Percentiles rank a stretch among this genome's conserved stretches.
These are phyloP conservation scores for Potamilus streckersoni DNA, from an alignment of 1,140 invertebrate genomes.

Conservation along the genomic window DNA sequence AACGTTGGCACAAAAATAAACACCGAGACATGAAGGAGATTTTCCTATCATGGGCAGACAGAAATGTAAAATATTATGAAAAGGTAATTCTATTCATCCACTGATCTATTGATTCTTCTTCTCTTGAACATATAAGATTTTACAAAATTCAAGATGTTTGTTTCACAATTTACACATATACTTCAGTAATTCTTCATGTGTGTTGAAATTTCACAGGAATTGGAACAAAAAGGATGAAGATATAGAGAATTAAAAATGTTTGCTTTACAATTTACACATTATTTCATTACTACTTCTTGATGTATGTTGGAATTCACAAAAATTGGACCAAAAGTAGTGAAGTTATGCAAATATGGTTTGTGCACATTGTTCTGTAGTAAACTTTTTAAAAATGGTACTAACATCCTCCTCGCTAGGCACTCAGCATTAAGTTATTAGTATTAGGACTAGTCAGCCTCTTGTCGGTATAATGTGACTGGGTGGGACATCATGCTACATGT, in stretches of 20 bases:
- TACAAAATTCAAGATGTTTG: constrained; percentile 1
- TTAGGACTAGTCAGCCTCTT: no score
- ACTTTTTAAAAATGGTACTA: no score
- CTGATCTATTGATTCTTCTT: background rate
- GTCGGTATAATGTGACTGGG: no score
- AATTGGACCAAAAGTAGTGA: background rate
- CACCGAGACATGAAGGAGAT: constrained; percentile 77
- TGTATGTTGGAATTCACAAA: constrained; percentile 1
- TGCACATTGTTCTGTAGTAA: background rate
- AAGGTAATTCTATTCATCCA: constrained; percentile 62
- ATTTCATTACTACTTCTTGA: background rate
- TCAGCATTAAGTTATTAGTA: no score
- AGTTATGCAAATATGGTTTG: background rate
- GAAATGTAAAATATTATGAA: constrained; percentile 79
- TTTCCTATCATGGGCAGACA: constrained; percentile 76
- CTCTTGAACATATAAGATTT: background rate
- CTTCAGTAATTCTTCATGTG: background rate
- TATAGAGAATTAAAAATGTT: background rate
- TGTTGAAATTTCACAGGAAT: constrained; percentile 1
- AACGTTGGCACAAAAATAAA: constrained; percentile 80
- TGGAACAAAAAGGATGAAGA: background rate
- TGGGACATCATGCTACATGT: no score
- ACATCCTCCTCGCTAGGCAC: no score
- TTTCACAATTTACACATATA: background rate
- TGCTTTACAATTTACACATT: background rate